A percentile compares a stretch with the other conserved stretches of the same genome.
These are phyloP conservation scores for Tapera naevia DNA, from an alignment of 2,797 vertebrate species.

Conservation along the genomic window DNA sequence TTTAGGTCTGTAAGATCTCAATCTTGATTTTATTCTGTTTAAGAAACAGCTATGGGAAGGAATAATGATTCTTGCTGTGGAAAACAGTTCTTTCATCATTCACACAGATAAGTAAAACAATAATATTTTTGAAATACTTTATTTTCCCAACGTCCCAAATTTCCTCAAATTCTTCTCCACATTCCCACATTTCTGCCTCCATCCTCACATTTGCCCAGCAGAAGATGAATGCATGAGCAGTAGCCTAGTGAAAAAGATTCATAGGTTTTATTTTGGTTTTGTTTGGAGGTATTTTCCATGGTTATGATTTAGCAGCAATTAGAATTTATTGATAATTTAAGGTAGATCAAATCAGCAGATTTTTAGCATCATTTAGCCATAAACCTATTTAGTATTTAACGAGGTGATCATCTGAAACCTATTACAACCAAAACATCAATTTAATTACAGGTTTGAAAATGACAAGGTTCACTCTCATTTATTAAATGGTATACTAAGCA, in stretches of 20 bases:
- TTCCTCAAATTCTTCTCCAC: not conserved
- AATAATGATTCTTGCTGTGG: not conserved
- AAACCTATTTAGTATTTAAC: no score
- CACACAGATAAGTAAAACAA: not conserved
- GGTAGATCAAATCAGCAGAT: no score
- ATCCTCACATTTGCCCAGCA: not conserved
- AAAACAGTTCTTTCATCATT: not conserved
- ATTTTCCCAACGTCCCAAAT: not conserved
- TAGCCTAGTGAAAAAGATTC: not conserved
- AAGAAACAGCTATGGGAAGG: not conserved
- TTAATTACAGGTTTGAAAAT: no score
- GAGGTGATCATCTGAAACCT: no score
- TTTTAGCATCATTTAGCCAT: no score
- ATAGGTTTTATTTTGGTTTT: not conserved
- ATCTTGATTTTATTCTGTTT: no score
- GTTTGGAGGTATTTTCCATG: not conserved
- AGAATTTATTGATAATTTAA: no score
- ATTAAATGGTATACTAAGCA: no score
- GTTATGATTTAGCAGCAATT: no score
- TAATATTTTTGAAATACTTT: not conserved
- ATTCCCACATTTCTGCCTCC: not conserved
- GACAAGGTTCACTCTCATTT: no score
- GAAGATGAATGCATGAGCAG: not conserved
- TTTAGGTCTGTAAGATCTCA: not conserved
- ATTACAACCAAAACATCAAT: no score